phyloP scores from a whole-genome alignment of 2,113 vertebrate genomes.

The Sminthopsis crassicaudata region DNA sequence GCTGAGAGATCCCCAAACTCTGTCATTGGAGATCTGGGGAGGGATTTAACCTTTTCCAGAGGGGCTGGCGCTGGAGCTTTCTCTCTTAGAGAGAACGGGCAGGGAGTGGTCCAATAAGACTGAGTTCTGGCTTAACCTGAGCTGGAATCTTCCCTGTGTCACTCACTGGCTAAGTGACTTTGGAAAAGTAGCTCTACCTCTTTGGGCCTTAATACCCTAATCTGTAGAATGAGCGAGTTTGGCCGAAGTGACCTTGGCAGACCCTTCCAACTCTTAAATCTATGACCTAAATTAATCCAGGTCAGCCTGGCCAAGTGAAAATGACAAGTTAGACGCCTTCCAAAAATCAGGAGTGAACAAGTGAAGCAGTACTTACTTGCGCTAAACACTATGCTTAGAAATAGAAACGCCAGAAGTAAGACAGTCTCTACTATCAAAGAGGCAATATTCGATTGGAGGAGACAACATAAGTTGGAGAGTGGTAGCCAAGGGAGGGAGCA shows the following conservation, averaged over 20 bases:
- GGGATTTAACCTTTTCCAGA: slow-evolving; percentile 35
- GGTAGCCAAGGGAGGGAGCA: background rate
- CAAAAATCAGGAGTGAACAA: background rate
- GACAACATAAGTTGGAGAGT: background rate
- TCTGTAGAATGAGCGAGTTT: background rate
- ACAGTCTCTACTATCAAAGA: background rate
- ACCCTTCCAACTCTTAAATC: background rate
- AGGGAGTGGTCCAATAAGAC: background rate
- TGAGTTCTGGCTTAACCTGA: background rate
- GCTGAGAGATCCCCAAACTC: background rate
- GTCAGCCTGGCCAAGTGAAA: background rate
- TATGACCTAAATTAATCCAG: background rate
- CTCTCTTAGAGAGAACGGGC: background rate
- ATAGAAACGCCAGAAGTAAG: background rate
- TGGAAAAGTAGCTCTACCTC: background rate
- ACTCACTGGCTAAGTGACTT: background rate
- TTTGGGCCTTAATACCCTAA: background rate
- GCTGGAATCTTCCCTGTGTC: background rate
- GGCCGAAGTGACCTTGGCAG: background rate
- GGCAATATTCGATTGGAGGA: background rate
- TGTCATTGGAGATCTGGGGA: background rate
- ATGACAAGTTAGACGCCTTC: background rate
- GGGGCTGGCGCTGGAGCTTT: background rate
- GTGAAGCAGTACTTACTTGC: background rate
- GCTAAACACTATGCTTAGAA: background rate